Evolutionary conservation across 2,113 vertebrate species (phyloP).

Genomic region (Cynocephalus volans): DNA sequence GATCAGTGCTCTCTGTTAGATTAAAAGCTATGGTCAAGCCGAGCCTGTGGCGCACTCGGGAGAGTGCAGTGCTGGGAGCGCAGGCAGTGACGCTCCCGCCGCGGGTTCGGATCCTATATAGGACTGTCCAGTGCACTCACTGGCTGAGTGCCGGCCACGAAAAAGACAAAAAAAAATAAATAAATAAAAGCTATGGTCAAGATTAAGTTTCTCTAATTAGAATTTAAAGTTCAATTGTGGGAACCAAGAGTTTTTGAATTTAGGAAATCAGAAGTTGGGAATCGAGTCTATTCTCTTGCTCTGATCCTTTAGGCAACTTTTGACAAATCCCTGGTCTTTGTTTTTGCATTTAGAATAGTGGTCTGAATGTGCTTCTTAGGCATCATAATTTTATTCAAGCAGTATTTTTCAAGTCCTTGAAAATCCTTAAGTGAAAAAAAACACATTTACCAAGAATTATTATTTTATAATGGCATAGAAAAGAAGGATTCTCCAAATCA

Average conservation of each 20-base stretch:
- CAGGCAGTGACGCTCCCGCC: too few species aligned
- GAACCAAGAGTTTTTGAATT: neutral
- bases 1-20: neutral
- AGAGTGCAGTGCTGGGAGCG: too few species aligned
- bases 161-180: too few species aligned
- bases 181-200: constrained; percentile 35
- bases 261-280: constrained; percentile 1
- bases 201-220: constrained; percentile 12
- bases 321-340: constrained; percentile 61
- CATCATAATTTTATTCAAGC: constrained; percentile 13
- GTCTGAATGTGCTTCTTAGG: neutral
- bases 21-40: constrained; percentile 21
- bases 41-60: too few species aligned
- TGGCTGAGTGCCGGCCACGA: too few species aligned
- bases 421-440: constrained; percentile 51
- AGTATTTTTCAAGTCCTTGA: constrained; percentile 62
- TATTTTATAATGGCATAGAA: constrained; percentile 62
- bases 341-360: constrained; percentile 59
- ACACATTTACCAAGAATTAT: constrained; percentile 55
- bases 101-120: too few species aligned
- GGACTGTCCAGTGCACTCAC: too few species aligned
- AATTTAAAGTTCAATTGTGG: constrained; percentile 51
- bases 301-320: neutral
- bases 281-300: neutral
- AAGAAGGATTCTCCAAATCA: constrained; percentile 65